These are phyloP conservation scores for Calcarius lapponicus DNA, from an alignment of 2,797 vertebrate genomes.

Conservation along the genomic window DNA sequence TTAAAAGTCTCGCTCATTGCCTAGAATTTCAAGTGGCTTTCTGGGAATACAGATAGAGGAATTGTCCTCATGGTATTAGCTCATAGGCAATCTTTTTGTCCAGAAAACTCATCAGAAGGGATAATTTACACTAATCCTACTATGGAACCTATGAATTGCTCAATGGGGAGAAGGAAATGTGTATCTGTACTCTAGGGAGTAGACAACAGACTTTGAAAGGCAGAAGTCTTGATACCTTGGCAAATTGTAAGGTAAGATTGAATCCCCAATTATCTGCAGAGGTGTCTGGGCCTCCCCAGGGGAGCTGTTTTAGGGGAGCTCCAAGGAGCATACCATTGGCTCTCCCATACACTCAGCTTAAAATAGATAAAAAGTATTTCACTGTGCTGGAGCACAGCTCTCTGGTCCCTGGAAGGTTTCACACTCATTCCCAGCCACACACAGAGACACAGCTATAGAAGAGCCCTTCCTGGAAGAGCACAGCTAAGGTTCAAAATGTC, in stretches of 20 bases:
- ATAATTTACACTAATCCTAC: background rate
- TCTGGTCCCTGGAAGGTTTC: background rate
- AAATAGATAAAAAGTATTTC: background rate
- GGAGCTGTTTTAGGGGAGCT: background rate
- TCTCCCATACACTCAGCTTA: background rate
- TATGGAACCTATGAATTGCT: background rate
- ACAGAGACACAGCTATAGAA: fast-evolving
- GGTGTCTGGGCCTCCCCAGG: background rate
- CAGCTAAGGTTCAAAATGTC: background rate
- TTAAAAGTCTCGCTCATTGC: background rate
- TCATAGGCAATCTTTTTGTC: background rate
- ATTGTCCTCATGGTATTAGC: background rate
- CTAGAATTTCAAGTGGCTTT: background rate
- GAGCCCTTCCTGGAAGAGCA: background rate
- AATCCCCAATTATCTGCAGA: background rate
- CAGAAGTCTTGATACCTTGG: background rate
- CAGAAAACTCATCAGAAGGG: background rate
- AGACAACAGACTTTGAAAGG: background rate
- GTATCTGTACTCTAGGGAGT: background rate
- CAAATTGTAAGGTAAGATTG: background rate
- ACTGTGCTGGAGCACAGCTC: background rate
- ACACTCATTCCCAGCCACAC: background rate
- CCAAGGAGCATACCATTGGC: background rate
- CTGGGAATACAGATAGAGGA: background rate
- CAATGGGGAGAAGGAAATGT: background rate